Evolutionary conservation across 2,113 vertebrate species (phyloP).

Genomic region (Crocuta crocuta): DNA sequence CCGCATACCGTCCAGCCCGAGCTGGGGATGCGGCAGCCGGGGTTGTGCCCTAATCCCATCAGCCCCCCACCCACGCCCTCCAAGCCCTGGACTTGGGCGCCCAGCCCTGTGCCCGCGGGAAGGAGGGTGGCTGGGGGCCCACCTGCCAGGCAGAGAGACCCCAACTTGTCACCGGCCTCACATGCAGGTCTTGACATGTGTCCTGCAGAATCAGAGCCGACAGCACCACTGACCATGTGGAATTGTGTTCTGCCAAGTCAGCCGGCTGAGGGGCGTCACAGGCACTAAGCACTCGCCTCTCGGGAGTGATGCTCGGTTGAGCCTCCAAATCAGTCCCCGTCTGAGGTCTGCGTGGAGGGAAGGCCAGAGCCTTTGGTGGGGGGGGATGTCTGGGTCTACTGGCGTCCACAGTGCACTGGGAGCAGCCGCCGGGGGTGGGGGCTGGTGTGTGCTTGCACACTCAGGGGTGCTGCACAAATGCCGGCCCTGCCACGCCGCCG

Average conservation of each 20-base stretch:
- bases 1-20: not conserved
- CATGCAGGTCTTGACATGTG: not conserved
- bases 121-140: not conserved
- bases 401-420: not conserved
- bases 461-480: accelerated
- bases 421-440: not conserved
- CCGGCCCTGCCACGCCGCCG: accelerated
- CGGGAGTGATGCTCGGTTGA: no score
- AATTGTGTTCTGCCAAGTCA: not conserved
- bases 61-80: not conserved
- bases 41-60: not conserved
- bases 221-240: not conserved
- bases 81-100: accelerated
- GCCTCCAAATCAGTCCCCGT: not conserved
- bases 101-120: no score
- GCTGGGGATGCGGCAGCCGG: not conserved
- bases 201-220: not conserved
- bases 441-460: not conserved
- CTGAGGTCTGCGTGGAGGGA: not conserved
- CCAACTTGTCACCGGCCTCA: not conserved
- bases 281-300: not conserved
- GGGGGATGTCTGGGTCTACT: not conserved
- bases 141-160: not conserved
- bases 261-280: not conserved
- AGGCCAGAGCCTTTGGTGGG: not conserved